A percentile compares a stretch with the other conserved stretches of the same genome.
Conservation (phyloP, 2,797 vertebrate species). For the Lepilemur septentrionalis region DNA sequence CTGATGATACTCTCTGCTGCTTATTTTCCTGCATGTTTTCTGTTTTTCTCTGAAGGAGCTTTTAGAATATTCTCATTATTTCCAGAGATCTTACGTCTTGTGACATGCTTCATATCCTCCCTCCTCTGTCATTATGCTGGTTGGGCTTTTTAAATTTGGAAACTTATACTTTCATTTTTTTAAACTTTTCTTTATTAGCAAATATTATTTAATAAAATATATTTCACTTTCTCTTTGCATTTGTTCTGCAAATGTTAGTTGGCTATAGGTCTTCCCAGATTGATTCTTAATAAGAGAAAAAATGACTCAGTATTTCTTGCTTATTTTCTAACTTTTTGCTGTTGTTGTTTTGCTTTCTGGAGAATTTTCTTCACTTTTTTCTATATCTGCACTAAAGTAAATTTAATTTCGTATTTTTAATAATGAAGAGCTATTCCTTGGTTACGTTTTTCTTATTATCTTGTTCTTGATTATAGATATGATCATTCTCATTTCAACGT, state of each 20-base stretch:
- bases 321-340: neutral
- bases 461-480: neutral
- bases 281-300: neutral
- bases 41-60: neutral
- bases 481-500: neutral
- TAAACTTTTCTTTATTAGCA: neutral
- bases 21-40: neutral
- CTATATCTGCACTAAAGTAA: neutral
- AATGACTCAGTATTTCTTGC: neutral
- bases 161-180: neutral
- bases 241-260: neutral
- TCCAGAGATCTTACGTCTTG: neutral
- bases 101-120: neutral
- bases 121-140: neutral
- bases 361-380: neutral
- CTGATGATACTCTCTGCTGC: neutral
- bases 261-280: neutral
- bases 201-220: neutral
- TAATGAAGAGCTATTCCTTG: neutral
- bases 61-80: neutral
- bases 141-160: neutral
- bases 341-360: neutral
- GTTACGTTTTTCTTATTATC: neutral
- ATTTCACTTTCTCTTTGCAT: neutral
- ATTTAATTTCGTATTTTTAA: neutral